These are phyloP conservation scores for Nycticorax nycticorax DNA, from an alignment of 2,113 vertebrate genomes.

Conservation along the genomic window DNA sequence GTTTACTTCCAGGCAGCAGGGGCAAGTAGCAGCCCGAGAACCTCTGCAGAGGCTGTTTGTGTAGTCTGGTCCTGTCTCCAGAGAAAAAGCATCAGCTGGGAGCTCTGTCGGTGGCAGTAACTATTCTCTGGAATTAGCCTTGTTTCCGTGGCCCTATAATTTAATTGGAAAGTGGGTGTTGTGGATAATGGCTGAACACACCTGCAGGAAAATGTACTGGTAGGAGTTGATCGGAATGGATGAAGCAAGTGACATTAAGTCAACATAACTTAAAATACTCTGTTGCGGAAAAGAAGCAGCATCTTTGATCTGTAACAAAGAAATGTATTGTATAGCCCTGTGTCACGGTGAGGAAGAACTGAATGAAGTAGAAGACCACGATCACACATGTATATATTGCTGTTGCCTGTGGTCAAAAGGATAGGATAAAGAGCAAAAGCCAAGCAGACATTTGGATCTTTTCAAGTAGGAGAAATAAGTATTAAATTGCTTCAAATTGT, in stretches of 20 bases:
- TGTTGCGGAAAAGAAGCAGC: not conserved
- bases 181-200: not conserved
- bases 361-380: not conserved
- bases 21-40: not conserved
- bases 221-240: not conserved
- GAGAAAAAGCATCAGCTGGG: conserved; percentile 11
- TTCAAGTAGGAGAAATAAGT: not conserved
- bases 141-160: not conserved
- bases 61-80: not conserved
- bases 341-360: not conserved
- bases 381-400: not conserved
- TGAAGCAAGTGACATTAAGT: not conserved
- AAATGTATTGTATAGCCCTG: not conserved
- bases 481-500: not conserved
- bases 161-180: not conserved
- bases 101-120: not conserved
- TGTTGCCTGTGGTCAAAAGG: not conserved
- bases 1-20: not conserved
- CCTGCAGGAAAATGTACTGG: not conserved
- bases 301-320: not conserved
- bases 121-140: not conserved
- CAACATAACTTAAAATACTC: not conserved
- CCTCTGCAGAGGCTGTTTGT: conserved; percentile 18
- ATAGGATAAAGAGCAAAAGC: not conserved
- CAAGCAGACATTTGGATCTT: not conserved